phyloP scores from a whole-genome alignment of 2,888 invertebrate species.

The Volucella inanis region DNA sequence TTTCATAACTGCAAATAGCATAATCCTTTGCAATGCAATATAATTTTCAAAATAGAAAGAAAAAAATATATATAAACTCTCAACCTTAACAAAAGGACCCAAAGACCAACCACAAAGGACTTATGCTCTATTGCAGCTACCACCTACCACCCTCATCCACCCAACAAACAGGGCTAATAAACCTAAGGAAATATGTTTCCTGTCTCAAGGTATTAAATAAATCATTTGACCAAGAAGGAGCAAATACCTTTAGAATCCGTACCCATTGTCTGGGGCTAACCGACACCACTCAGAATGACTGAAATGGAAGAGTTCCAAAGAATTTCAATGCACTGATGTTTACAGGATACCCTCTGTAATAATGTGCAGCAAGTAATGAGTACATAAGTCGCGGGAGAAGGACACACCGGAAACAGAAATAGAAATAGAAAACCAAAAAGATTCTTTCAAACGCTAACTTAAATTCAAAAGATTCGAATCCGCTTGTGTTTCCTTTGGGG shows the following conservation, averaged over 20 bases:
- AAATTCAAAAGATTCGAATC: neutral
- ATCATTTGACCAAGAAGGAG: conserved; percentile 47
- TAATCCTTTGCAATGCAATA: conserved; percentile 41
- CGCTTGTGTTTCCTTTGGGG: conserved; percentile 2
- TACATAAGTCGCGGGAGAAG: neutral
- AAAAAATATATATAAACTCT: neutral
- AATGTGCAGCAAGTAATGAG: neutral
- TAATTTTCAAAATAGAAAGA: neutral
- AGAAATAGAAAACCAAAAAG: neutral
- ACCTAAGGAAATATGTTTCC: conserved; percentile 47
- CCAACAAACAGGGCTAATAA: conserved; percentile 53
- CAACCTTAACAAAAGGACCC: conserved; percentile 27
- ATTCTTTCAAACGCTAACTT: neutral
- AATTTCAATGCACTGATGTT: neutral
- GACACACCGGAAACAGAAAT: conserved; percentile 1
- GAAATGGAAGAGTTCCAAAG: neutral
- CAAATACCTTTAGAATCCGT: neutral
- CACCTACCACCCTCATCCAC: neutral
- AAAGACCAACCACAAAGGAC: conserved; percentile 29
- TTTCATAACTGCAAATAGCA: conserved; percentile 38
- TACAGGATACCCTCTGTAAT: neutral
- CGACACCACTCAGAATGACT: neutral
- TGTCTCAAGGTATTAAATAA: conserved; percentile 56
- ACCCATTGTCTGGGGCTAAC: conserved; percentile 11
- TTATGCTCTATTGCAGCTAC: neutral